Conservation (phyloP, 2,113 vertebrate genomes). For the Caloenas nicobarica region DNA sequence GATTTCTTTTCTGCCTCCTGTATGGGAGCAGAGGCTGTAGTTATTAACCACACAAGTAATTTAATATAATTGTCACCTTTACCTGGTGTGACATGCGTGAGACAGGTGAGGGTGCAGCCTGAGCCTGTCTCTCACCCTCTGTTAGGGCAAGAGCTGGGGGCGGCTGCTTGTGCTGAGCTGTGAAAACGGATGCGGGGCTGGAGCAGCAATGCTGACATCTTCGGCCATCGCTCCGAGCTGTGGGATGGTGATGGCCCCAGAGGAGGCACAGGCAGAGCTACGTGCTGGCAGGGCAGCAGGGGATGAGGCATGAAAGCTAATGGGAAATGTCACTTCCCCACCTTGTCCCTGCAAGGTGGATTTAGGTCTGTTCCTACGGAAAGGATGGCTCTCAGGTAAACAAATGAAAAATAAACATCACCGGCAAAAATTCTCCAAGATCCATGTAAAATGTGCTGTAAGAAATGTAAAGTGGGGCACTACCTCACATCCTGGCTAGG, state of each 20-base stretch:
- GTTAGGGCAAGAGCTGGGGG: background rate
- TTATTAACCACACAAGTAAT: background rate
- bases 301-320: background rate
- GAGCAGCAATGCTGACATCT: background rate
- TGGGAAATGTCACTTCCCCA: background rate
- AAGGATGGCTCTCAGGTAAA: background rate
- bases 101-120: background rate
- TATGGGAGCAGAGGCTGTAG: fast-evolving
- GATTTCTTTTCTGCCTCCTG: background rate
- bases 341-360: background rate
- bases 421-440: background rate
- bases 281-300: fast-evolving
- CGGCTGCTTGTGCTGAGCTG: background rate
- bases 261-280: background rate
- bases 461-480: background rate
- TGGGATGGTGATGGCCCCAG: fast-evolving
- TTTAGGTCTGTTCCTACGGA: background rate
- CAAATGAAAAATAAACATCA: background rate
- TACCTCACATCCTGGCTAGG: background rate
- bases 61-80: background rate
- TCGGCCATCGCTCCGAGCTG: background rate
- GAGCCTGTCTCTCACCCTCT: background rate
- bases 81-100: fast-evolving
- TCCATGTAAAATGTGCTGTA: fast-evolving
- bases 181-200: fast-evolving